phyloP scores from a whole-genome alignment of 2,797 vertebrate genomes.

The Coreius guichenoti region DNA sequence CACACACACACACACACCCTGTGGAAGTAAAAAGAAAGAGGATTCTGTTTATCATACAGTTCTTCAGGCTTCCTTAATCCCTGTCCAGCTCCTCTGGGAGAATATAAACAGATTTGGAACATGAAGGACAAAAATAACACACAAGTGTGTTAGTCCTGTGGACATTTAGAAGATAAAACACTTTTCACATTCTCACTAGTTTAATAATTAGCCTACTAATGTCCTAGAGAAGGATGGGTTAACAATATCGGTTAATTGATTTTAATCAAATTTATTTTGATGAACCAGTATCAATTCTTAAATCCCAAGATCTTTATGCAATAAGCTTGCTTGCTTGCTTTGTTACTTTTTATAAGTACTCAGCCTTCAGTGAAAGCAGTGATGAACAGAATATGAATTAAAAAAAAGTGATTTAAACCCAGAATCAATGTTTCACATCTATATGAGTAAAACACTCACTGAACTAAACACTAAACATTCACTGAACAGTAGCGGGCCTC shows the following conservation, averaged over 20 bases:
- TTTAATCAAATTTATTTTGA: neutral
- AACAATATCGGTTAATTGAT: neutral
- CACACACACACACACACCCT: neutral
- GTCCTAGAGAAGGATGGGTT: neutral
- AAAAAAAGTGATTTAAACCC: too few species aligned
- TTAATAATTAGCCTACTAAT: neutral
- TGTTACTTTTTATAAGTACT: too few species aligned
- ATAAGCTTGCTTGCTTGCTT: too few species aligned
- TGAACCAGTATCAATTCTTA: neutral
- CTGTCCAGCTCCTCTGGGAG: slow-evolving; percentile 44
- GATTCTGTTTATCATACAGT: slow-evolving; percentile 62
- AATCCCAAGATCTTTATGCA: neutral
- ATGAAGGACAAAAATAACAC: neutral
- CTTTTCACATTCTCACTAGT: neutral
- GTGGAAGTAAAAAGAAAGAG: slow-evolving; percentile 53
- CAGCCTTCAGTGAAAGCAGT: too few species aligned
- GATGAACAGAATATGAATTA: too few species aligned
- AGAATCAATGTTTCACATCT: too few species aligned
- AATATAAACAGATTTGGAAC: slow-evolving; percentile 63
- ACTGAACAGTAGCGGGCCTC: neutral
- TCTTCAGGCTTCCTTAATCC: slow-evolving; percentile 66
- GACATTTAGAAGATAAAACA: neutral
- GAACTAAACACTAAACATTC: too few species aligned
- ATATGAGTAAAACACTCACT: too few species aligned
- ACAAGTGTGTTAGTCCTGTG: neutral